Base-by-base conservation (phyloP, 2,888 invertebrate species). In the Apodemia zela region DNA sequence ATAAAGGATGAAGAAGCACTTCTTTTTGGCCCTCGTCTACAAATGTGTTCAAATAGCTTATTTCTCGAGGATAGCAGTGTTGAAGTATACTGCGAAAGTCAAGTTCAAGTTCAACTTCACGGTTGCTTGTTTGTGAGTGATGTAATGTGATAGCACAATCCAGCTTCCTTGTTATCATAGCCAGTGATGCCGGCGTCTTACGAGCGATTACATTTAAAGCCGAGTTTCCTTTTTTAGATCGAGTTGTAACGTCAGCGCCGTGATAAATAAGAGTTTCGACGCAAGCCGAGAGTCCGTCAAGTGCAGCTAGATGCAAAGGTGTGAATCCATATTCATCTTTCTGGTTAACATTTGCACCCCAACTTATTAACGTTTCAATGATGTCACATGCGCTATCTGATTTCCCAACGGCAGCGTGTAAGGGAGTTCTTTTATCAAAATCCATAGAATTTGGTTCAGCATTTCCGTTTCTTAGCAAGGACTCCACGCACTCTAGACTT, bases 1-100 rank as follows among this genome's bases (percentile, higher is more conserved):
- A 97, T 5, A 97, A 85, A 0, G 97, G 97, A 87, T 97, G 97
- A 62, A 97, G 93, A 3, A 97, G 84, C 49, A 97, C 95, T 80
- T 97, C 96, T 76, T 97, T 97, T 78, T 97, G 97, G 0, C 97
- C 97, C 82, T 97, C 97, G 72, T 97, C 96, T 0, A 97, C 96
- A 70, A 97, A 96, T 0, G 96, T 97, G 72, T 97, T 97, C 67
- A 97, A 87, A 77, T 97, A 97, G 73, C 96, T 96, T 63, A 97
- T 97, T 84, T 97, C 97, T 5, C 96, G 93, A 3, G 96, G 96
- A 73, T 96, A 96, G 72, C 96, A 96, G 79, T 97, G 96, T 75
- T 97, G 96, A 54, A 97, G 81, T 65, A 97, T 93, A 74, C 95
- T 95, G 72, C 97, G 94, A 81, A 97, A 97, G 82, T 97, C 97